Evolutionary conservation across 2,888 invertebrate genomes (phyloP).

Genomic region (Aquatica leii): DNA sequence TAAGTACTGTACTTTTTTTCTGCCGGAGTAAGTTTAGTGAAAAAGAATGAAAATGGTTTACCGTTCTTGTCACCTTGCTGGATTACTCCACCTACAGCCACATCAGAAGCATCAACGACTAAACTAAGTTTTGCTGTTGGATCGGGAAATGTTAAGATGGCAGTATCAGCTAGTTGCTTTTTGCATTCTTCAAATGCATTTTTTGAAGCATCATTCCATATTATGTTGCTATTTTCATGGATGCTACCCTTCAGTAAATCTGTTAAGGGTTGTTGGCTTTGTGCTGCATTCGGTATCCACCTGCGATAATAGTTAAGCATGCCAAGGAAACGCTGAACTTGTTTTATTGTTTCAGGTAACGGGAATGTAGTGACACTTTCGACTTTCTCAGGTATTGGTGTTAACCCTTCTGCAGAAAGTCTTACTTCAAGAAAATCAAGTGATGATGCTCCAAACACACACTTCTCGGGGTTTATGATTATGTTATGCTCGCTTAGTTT

Average conservation of each 20-base stretch:
- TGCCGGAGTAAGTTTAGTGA: slow-evolving; percentile 46
- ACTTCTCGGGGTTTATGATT: slow-evolving; percentile 38
- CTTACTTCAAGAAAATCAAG: slow-evolving; percentile 49
- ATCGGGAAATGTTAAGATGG: no score
- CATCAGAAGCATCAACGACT: slow-evolving; percentile 57
- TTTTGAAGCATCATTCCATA: slow-evolving; percentile 37
- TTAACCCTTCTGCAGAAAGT: no score
- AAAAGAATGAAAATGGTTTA: slow-evolving; percentile 56
- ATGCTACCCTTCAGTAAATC: slow-evolving; percentile 44
- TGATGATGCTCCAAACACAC: slow-evolving; percentile 51
- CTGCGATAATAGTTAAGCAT: no score
- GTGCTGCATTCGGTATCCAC: slow-evolving; percentile 52
- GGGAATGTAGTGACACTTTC: no score
- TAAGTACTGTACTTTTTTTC: background rate
- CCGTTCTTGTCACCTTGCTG: no score
- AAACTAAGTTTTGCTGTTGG: no score
- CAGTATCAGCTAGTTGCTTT: slow-evolving; percentile 30
- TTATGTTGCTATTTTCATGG: slow-evolving; percentile 35
- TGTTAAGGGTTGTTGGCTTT: slow-evolving; percentile 50
- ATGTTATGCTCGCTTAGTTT: no score
- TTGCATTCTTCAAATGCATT: slow-evolving; percentile 17
- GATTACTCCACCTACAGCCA: slow-evolving; percentile 54
- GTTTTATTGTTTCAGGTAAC: slow-evolving; percentile 41
- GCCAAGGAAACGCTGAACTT: slow-evolving; percentile 47
- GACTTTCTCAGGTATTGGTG: no score